Conservation (phyloP, 2,888 invertebrate species). For the Leistus spinibarbis region DNA sequence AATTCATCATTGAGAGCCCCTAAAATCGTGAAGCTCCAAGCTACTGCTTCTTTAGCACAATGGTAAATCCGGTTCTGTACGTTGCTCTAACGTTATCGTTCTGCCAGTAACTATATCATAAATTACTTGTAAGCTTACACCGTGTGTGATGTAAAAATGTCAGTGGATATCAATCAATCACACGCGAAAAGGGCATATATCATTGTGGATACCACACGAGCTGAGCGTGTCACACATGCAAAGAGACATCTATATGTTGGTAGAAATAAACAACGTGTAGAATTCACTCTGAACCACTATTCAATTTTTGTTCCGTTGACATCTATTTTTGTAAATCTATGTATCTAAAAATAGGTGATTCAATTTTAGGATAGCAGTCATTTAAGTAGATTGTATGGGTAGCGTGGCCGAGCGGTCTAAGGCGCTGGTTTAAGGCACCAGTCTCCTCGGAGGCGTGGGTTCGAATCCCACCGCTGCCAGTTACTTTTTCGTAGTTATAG, state of each 20-base stretch:
- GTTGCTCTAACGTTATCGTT: neutral
- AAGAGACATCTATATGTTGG: neutral
- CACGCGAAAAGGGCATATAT: slow-evolving; percentile 14
- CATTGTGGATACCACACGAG: neutral
- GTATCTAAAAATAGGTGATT: no score
- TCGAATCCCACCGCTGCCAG: slow-evolving; percentile 37
- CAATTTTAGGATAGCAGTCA: no score
- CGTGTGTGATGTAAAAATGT: neutral
- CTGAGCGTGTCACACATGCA: neutral
- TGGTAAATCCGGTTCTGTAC: no score
- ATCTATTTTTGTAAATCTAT: neutral
- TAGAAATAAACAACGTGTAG: neutral
- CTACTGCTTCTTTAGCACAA: no score
- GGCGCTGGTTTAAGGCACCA: slow-evolving; percentile 88
- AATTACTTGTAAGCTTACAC: slow-evolving; percentile 14
- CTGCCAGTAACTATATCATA: neutral
- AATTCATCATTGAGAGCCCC: no score
- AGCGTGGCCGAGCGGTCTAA: slow-evolving; percentile 42
- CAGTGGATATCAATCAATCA: slow-evolving; percentile 20
- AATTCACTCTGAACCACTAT: neutral
- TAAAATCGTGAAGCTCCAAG: no score
- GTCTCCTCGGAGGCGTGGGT: slow-evolving; percentile 82
- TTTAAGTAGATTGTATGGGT: slow-evolving; percentile 8
- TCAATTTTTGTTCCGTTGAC: neutral
- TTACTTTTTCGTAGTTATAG: neutral